A percentile compares a stretch with the other conserved stretches of the same genome.
Evolutionary conservation across 1,140 invertebrate species (phyloP).

Genomic region (Tribolium madens): DNA sequence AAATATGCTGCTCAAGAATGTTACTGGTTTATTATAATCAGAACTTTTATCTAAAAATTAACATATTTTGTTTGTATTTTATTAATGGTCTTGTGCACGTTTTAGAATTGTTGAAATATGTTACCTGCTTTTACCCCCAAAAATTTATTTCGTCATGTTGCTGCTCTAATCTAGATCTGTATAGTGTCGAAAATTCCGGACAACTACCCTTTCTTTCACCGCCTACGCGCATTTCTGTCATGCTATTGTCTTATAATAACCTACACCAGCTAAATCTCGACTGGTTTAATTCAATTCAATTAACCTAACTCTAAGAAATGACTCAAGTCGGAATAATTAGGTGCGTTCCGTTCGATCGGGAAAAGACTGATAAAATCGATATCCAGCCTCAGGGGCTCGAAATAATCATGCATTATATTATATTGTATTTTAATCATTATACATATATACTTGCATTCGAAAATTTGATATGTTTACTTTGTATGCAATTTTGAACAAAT

Average conservation of each 20-base stretch:
- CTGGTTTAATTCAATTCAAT: constrained; percentile 15
- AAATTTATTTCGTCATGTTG: constrained; percentile 25
- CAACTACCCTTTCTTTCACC: constrained; percentile 14
- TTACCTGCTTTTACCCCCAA: constrained; percentile 33
- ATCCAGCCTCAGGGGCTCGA: neutral
- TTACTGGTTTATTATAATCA: constrained; percentile 36
- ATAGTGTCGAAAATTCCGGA: constrained; percentile 17
- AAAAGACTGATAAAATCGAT: constrained; percentile 15
- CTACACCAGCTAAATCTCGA: neutral
- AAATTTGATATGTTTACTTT: constrained; percentile 20
- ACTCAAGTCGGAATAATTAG: constrained; percentile 26
- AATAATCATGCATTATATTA: constrained; percentile 15
- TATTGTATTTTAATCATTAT: constrained; percentile 20
- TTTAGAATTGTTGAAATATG: constrained; percentile 38
- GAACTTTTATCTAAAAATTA: constrained; percentile 38
- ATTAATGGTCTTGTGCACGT: constrained; percentile 35
- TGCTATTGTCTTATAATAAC: constrained; percentile 1
- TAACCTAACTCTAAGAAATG: constrained; percentile 29
- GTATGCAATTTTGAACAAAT: constrained; percentile 9
- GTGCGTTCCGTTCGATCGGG: neutral
- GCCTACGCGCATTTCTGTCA: constrained; percentile 7
- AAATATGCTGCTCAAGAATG: constrained; percentile 32
- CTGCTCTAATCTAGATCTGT: constrained; percentile 23
- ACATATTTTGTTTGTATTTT: constrained; percentile 38
- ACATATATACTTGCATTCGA: neutral